Evolutionary conservation across 2,888 invertebrate genomes (phyloP).

Genomic region (Aleiodes alternator): DNA sequence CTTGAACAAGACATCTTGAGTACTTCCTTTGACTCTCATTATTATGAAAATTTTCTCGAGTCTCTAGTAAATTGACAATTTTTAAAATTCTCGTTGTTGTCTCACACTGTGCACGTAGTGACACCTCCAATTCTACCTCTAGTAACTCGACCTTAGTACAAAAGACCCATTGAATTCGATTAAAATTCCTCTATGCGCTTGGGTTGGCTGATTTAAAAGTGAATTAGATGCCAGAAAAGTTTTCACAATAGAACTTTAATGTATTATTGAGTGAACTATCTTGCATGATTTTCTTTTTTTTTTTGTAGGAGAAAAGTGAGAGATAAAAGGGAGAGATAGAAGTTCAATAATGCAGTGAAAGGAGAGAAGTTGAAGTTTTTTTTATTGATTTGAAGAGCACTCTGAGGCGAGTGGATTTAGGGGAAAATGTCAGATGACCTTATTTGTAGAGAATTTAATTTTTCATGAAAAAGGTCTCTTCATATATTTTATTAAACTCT

Average conservation of each 20-base stretch:
- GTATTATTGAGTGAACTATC: too few relatives aligned
- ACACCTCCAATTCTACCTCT: slow-evolving; percentile 21
- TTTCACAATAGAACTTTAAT: not conserved
- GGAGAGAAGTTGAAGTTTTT: too few relatives aligned
- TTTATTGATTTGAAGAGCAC: too few relatives aligned
- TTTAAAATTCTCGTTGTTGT: slow-evolving; percentile 55
- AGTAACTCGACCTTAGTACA: slow-evolving; percentile 29
- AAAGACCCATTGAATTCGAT: slow-evolving; percentile 25
- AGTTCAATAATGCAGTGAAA: too few relatives aligned
- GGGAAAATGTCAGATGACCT: too few relatives aligned
- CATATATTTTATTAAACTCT: too few relatives aligned
- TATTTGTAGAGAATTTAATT: too few relatives aligned
- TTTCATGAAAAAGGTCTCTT: too few relatives aligned
- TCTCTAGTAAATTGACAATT: slow-evolving; percentile 62
- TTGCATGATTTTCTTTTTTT: too few relatives aligned
- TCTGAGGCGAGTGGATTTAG: too few relatives aligned
- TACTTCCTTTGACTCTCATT: slow-evolving; percentile 52
- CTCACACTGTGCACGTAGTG: slow-evolving; percentile 34
- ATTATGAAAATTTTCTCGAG: slow-evolving; percentile 60
- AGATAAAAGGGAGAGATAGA: too few relatives aligned
- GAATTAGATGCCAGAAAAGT: slow-evolving; percentile 2
- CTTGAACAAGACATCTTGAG: slow-evolving; percentile 59
- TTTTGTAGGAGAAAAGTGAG: too few relatives aligned
- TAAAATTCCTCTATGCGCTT: slow-evolving; percentile 25
- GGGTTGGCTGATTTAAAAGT: not conserved